A percentile compares a stretch with the other conserved stretches of the same genome.
Conservation (phyloP, 2,113 vertebrate genomes). For the Daboia siamensis region DNA sequence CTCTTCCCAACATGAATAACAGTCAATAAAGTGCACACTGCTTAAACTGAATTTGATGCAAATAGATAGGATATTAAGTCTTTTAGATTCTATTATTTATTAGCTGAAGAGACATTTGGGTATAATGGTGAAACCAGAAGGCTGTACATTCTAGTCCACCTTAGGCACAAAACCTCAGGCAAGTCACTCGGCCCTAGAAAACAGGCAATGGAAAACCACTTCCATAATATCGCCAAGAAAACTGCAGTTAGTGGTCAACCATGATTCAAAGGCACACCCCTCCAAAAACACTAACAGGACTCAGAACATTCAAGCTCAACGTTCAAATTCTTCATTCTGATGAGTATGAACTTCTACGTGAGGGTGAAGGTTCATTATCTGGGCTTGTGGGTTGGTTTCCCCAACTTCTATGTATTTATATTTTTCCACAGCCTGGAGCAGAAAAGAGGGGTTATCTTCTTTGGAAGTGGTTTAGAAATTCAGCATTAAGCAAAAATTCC, state of each 20-base stretch:
- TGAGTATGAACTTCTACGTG: background rate
- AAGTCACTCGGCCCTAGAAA: background rate
- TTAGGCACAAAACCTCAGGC: background rate
- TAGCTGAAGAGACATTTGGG: background rate
- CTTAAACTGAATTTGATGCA: background rate
- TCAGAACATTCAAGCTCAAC: background rate
- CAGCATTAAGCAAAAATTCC: background rate
- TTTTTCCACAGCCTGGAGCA: background rate
- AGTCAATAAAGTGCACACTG: background rate
- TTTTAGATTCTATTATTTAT: background rate
- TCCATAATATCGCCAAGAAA: background rate
- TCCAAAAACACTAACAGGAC: background rate
- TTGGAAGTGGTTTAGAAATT: background rate
- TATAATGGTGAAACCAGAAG: background rate
- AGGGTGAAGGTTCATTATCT: too few relatives aligned
- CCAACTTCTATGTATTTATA: background rate
- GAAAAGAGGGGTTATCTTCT: background rate
- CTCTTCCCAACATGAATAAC: background rate
- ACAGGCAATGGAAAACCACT: background rate
- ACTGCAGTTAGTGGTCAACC: background rate
- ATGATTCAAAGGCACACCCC: background rate
- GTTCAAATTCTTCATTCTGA: background rate
- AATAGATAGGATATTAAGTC: background rate
- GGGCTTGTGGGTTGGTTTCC: too few relatives aligned
- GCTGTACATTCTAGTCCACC: background rate